Percentiles rank a stretch among this genome's conserved stretches.
Evolutionary conservation across 2,113 vertebrate genomes (phyloP).

Genomic region (Phoenicopterus ruber): DNA sequence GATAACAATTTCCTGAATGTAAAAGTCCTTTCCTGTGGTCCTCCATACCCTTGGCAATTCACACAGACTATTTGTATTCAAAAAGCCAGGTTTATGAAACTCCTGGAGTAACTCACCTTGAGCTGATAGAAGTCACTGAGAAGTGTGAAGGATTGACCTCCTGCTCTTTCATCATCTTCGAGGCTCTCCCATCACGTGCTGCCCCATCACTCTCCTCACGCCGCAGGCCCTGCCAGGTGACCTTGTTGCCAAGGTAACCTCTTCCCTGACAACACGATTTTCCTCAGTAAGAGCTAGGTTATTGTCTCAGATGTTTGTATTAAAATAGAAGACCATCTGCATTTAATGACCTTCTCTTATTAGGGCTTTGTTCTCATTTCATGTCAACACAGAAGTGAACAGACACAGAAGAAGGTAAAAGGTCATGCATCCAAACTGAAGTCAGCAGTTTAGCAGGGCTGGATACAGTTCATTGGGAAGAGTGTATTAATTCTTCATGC

Average conservation of each 20-base stretch:
- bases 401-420: not conserved
- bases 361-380: not conserved
- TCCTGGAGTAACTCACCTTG: not conserved
- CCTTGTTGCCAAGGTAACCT: conserved; percentile 43
- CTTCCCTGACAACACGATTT: not conserved
- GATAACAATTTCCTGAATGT: not conserved
- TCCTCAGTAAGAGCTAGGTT: not conserved
- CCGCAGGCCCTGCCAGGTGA: not conserved
- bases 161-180: not conserved
- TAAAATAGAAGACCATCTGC: conserved; percentile 23
- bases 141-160: conserved; percentile 32
- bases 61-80: conserved; percentile 27
- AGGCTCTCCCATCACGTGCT: not conserved
- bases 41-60: not conserved
- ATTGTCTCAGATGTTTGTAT: not conserved
- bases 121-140: not conserved
- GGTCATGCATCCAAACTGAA: not conserved
- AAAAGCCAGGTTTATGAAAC: not conserved
- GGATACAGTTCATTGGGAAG: not conserved
- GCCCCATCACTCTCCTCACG: not conserved
- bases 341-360: conserved; percentile 2
- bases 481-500: conserved; percentile 1
- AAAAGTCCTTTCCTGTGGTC: not conserved
- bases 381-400: not conserved
- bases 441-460: not conserved